These are phyloP conservation scores for Hippocampus kuda DNA, from an alignment of 2,797 vertebrate genomes.

Conservation along the genomic window DNA sequence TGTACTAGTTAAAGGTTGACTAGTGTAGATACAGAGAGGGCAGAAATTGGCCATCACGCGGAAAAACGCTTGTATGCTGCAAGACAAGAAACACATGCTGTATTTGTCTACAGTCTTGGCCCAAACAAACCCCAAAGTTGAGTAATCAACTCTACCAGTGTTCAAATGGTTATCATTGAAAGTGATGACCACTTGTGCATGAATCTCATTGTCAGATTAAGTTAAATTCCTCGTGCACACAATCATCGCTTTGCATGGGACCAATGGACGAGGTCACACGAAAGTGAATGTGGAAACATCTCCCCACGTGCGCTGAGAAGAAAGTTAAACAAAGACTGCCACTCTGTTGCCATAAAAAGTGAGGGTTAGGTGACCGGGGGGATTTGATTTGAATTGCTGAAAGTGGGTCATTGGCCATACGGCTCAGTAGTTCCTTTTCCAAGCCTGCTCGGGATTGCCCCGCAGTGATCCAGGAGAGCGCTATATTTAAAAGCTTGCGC, in stretches of 20 bases:
- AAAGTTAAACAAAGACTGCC: background rate
- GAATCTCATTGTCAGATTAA: background rate
- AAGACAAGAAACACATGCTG: background rate
- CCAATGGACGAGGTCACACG: background rate
- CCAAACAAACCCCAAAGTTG: background rate
- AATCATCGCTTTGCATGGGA: background rate
- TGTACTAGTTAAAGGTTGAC: background rate
- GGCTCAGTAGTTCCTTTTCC: slow-evolving; percentile 55
- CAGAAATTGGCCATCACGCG: background rate
- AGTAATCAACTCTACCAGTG: background rate
- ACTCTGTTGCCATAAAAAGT: slow-evolving; percentile 9
- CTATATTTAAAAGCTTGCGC: slow-evolving; percentile 1
- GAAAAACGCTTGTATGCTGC: background rate
- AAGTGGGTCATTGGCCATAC: slow-evolving; percentile 65
- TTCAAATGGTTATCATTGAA: too few relatives aligned
- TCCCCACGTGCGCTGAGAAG: background rate
- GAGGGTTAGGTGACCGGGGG: slow-evolving; percentile 4
- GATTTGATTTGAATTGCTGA: slow-evolving; percentile 12
- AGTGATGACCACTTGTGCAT: background rate
- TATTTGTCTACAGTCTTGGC: background rate
- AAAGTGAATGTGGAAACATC: background rate
- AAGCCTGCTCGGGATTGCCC: slow-evolving; percentile 5
- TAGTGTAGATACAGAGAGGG: background rate
- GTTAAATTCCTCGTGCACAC: too few relatives aligned
- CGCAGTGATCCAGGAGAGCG: background rate